phyloP scores from a whole-genome alignment of 64 coral and sea anemone species.

The Stichodactyla helianthus region DNA sequence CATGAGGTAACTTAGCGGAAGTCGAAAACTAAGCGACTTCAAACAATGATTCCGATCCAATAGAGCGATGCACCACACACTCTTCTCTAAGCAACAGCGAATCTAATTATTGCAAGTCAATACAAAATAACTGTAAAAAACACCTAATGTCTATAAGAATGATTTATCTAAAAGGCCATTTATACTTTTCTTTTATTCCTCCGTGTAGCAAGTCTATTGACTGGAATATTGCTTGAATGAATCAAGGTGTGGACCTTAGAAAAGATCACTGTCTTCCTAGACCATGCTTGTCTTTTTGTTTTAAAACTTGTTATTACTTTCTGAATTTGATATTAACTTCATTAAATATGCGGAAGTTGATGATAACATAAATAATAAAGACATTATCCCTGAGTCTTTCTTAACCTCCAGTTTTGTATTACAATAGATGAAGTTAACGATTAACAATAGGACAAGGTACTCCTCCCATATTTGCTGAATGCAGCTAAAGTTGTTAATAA shows the following conservation, averaged over 20 bases:
- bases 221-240: not conserved
- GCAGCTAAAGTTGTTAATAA: too few species aligned
- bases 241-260: not conserved
- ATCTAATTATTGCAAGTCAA: not conserved
- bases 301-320: not conserved
- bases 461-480: too few species aligned
- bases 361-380: not conserved
- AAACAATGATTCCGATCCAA: not conserved
- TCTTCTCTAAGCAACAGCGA: slow-evolving; percentile 5
- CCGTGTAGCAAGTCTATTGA: not conserved
- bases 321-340: not conserved
- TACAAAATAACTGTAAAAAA: not conserved
- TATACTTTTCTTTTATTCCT: not conserved
- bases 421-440: too few species aligned
- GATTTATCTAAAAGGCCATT: not conserved
- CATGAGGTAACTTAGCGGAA: slow-evolving; percentile 11
- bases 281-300: not conserved
- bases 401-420: too few species aligned
- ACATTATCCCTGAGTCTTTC: not conserved
- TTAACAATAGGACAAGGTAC: too few species aligned
- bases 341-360: not conserved
- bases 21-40: not conserved
- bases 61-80: not conserved
- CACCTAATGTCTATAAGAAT: not conserved
- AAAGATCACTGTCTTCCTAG: not conserved